Conservation (phyloP, 2,797 vertebrate species). For the Carcharodon carcharias region DNA sequence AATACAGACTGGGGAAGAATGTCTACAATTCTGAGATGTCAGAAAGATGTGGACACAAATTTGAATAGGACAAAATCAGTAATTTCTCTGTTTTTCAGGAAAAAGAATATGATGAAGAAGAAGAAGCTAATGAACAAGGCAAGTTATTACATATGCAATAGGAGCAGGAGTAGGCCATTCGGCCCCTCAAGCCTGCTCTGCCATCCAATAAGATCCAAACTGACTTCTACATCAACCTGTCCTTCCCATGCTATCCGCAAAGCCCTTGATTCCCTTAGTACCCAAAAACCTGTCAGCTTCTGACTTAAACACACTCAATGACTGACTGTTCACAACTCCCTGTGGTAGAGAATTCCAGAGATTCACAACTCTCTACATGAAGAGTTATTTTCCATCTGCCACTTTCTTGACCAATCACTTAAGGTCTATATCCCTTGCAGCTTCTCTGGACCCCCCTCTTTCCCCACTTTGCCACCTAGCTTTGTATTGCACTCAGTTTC, state of each 20-base stretch:
- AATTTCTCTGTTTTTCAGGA: slow-evolving; percentile 49
- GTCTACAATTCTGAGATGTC: slow-evolving; percentile 42
- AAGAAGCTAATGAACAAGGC: slow-evolving; percentile 50
- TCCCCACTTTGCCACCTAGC: neutral
- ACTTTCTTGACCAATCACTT: too few species aligned
- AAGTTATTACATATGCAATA: neutral
- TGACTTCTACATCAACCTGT: neutral
- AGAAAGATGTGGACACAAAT: slow-evolving; percentile 50
- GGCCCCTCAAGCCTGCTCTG: neutral
- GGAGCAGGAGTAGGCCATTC: neutral
- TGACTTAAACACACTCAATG: too few species aligned
- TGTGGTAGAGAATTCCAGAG: too few species aligned
- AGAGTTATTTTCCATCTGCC: too few species aligned
- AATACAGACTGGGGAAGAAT: slow-evolving; percentile 47
- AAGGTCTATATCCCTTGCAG: too few species aligned
- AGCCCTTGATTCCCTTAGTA: neutral
- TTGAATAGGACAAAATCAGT: neutral
- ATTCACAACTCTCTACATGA: too few species aligned
- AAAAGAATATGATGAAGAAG: slow-evolving; percentile 49
- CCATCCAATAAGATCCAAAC: neutral
- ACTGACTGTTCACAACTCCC: too few species aligned
- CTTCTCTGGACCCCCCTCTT: too few species aligned
- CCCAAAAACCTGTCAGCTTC: neutral
- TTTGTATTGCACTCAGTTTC: neutral
- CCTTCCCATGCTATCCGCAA: neutral